Evolutionary conservation across 2,797 vertebrate species (phyloP).

Genomic region (Pangasius krempfi): DNA sequence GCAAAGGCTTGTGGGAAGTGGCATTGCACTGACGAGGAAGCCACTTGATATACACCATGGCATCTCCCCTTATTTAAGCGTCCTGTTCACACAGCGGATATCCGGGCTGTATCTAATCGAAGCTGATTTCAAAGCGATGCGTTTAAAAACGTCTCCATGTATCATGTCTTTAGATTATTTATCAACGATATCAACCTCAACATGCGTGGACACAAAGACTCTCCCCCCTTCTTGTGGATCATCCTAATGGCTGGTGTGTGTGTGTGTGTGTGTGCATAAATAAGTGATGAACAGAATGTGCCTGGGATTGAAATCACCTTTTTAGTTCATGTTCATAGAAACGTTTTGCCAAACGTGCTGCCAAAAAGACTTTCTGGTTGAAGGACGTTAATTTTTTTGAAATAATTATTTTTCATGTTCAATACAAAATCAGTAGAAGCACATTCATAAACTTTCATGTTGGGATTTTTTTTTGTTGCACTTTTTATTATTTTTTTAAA

Average conservation of each 20-base stretch:
- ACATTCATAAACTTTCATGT: background rate
- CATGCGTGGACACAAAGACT: background rate
- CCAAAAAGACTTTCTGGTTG: background rate
- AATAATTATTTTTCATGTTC: background rate
- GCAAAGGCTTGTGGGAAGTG: constrained; percentile 45
- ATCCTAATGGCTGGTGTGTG: background rate
- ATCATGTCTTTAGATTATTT: background rate
- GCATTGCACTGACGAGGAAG: constrained; percentile 46
- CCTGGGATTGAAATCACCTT: background rate
- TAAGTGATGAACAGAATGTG: constrained; percentile 5
- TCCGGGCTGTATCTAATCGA: background rate
- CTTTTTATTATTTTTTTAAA: background rate
- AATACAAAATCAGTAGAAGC: background rate
- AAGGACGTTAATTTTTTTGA: background rate
- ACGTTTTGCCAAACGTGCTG: background rate
- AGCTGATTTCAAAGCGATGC: background rate
- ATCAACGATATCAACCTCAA: background rate
- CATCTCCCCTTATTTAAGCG: background rate
- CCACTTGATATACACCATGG: constrained; percentile 33
- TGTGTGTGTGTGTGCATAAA: background rate
- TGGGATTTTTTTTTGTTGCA: background rate
- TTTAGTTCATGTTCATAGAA: background rate
- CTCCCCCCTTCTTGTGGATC: background rate
- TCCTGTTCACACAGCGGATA: background rate
- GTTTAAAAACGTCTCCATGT: background rate